phyloP scores from a whole-genome alignment of 2,888 invertebrate species.

The Leucophenga montana region DNA sequence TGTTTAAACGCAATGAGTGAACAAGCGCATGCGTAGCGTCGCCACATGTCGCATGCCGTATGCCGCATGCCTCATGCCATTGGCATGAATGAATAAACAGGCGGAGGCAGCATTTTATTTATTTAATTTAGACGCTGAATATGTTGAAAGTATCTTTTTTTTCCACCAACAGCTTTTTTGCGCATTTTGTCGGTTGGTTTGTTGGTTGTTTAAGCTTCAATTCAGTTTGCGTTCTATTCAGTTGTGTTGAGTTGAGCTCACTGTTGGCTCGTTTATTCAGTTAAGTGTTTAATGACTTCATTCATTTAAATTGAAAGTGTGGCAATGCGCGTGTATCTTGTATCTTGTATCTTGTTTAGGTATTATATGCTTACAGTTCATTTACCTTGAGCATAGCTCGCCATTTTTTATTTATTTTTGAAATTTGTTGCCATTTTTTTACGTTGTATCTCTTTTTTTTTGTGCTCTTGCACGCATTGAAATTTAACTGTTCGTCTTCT shows the following conservation, averaged over 20 bases:
- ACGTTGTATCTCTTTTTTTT: neutral
- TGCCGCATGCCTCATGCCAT: neutral
- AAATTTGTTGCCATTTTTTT: slow-evolving; percentile 4
- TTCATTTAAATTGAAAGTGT: slow-evolving; percentile 52
- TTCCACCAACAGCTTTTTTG: neutral
- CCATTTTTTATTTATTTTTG: neutral
- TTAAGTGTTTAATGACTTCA: slow-evolving; percentile 31
- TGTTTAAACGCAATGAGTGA: neutral
- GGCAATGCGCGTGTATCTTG: slow-evolving; percentile 47
- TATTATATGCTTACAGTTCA: slow-evolving; percentile 6
- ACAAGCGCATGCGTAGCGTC: neutral
- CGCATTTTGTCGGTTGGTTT: slow-evolving; percentile 3
- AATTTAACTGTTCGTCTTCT: neutral
- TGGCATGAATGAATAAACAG: slow-evolving; percentile 6
- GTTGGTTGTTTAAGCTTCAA: slow-evolving; percentile 4
- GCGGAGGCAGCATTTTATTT: neutral
- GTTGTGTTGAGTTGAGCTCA: neutral
- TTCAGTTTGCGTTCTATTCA: neutral
- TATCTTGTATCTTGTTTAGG: neutral
- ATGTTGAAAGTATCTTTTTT: neutral
- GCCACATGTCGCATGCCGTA: too few relatives aligned
- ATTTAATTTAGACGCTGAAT: neutral
- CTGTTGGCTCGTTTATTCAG: slow-evolving; percentile 16
- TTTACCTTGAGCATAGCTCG: slow-evolving; percentile 7
- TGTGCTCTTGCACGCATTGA: neutral